phyloP scores from a whole-genome alignment of 2,888 invertebrate genomes.

The Nephrotoma flavescens region DNA sequence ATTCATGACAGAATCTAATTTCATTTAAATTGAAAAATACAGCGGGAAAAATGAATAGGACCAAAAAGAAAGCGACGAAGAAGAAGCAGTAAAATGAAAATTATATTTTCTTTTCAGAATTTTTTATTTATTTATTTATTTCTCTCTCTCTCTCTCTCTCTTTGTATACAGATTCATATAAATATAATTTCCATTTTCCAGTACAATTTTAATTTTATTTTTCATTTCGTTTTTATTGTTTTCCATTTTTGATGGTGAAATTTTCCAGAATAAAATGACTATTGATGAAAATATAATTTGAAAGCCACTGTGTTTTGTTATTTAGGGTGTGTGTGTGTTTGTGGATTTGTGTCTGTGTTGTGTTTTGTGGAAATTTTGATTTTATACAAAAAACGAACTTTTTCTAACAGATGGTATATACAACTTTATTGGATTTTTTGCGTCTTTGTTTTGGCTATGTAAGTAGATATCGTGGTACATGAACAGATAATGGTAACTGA shows the following conservation, averaged over 20 bases:
- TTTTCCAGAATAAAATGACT: neutral
- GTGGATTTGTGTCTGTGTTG: neutral
- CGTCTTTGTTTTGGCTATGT: neutral
- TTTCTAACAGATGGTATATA: neutral
- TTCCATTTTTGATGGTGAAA: neutral
- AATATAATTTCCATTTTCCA: neutral
- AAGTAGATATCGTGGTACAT: neutral
- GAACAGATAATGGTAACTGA: neutral
- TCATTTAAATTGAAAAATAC: neutral
- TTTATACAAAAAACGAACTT: neutral
- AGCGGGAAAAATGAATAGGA: neutral
- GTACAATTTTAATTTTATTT: neutral
- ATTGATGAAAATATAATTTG: neutral
- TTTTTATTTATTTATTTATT: neutral
- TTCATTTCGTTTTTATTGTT: neutral
- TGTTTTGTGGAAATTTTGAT: neutral
- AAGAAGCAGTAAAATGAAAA: neutral
- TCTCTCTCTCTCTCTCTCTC: neutral
- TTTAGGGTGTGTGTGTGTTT: neutral
- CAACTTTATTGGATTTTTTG: neutral
- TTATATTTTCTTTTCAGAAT: neutral
- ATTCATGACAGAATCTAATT: neutral
- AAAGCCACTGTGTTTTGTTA: neutral
- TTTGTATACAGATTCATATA: neutral
- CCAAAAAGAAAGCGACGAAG: neutral